Evolutionary conservation across 2,797 vertebrate species (phyloP), one percentile per base, ranked within the genome.

Genomic region (Spea hammondii): DNA sequence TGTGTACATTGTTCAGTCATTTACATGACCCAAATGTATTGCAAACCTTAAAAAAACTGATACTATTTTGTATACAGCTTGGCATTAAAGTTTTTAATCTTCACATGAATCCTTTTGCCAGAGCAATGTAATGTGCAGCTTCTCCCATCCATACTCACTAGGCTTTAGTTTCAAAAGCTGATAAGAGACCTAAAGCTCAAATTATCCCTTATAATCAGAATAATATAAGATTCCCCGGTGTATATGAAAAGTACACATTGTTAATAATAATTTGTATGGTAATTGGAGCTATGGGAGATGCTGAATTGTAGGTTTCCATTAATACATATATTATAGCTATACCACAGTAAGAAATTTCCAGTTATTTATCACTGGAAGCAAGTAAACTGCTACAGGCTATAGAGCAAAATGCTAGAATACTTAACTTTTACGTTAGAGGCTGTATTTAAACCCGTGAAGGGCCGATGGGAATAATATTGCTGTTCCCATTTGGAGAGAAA

Each of bases 131-230:
- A 32, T 32, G 32, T 32, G 32, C 32, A 32, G 32, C 32, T 32
- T 32, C 32, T 32, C 32, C 32, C 32, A 32, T 32, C 32, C 32
- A 32, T 32, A 32, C 32, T 32, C 32, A 32, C 32, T 32, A 32
- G 32, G 32, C 32, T 32, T 32, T 32, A 32, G 32, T 32, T 32
- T 32, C 32, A 32, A 32, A 32, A 32, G 32, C 32, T 53, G 6
- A 53, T 53, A 11, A 53, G 51, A 53, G 57, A 79, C 81, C 79
- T 78, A 78, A 3, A 6, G 13, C 57, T 72, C 55, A 50, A 68
- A 60, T 49, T 14, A 6, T 64, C 6, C 14, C 14, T 13, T 65
- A 65, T 12, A 65, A 11, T 7, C 64, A 65, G 45, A 5, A 65
- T 10, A 45, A 47, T 6, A 12, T 48, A 5, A 67, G 5, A 48